Evolutionary conservation across 1,140 invertebrate genomes (phyloP).

Genomic region (Sminthurides bifidus): DNA sequence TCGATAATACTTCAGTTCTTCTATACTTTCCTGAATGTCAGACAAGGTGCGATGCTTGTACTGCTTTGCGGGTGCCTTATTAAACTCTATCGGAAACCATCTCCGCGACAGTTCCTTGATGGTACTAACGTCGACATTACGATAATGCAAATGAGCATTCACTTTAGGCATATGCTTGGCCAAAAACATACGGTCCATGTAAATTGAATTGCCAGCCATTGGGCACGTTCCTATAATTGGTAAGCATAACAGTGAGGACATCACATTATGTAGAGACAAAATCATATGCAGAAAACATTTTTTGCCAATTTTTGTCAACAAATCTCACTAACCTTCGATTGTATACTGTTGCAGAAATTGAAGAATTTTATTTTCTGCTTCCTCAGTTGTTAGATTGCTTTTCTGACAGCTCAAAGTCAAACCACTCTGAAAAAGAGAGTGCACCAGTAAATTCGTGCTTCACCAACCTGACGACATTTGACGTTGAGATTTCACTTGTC

Average conservation of each 20-base stretch:
- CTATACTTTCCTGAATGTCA: slow-evolving; percentile 77
- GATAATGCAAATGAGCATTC: slow-evolving; percentile 73
- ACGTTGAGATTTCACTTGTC: slow-evolving; percentile 32
- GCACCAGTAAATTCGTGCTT: background rate
- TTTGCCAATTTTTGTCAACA: background rate
- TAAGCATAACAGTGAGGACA: background rate
- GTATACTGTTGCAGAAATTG: slow-evolving; percentile 58
- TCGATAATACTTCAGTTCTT: slow-evolving; percentile 65
- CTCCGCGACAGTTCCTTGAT: slow-evolving; percentile 70
- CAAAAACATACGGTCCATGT: slow-evolving; percentile 71
- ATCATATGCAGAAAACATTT: background rate
- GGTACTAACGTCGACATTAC: slow-evolving; percentile 82
- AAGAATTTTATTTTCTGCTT: slow-evolving; percentile 60
- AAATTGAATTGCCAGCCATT: slow-evolving; percentile 79
- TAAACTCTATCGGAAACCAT: slow-evolving; percentile 55
- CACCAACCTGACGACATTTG: no score
- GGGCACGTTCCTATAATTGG: slow-evolving; percentile 46
- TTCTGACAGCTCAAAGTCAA: slow-evolving; percentile 54
- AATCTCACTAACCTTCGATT: slow-evolving; percentile 20
- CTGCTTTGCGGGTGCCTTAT: slow-evolving; percentile 50
- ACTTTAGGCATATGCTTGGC: slow-evolving; percentile 60
- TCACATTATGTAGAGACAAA: background rate
- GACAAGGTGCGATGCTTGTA: slow-evolving; percentile 58
- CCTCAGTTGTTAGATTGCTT: slow-evolving; percentile 50
- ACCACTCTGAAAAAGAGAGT: slow-evolving; percentile 50